Conservation (phyloP, 2,797 vertebrate genomes). For the Strix occidentalis region DNA sequence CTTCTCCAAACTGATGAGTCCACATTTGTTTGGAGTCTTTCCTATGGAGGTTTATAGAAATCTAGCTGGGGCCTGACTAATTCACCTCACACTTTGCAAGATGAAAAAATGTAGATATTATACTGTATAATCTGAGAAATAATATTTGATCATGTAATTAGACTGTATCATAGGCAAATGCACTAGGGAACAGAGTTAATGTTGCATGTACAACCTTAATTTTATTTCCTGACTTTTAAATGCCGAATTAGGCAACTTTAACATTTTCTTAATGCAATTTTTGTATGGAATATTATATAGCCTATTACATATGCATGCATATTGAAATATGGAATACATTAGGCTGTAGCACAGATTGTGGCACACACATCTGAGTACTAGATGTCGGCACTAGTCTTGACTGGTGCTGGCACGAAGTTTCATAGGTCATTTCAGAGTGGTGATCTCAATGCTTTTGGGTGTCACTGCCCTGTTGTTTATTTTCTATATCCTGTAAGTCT, state of each 20-base stretch:
- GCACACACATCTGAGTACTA: not conserved
- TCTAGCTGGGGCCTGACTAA: not conserved
- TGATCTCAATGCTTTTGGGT: not conserved
- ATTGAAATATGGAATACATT: slow-evolving; percentile 66
- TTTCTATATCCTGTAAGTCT: not conserved
- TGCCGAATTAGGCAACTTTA: slow-evolving; percentile 66
- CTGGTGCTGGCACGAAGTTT: not conserved
- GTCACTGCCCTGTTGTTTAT: not conserved
- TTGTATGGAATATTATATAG: slow-evolving; percentile 63
- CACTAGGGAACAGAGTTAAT: slow-evolving; percentile 67
- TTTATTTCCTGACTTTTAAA: slow-evolving; percentile 73
- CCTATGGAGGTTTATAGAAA: not conserved
- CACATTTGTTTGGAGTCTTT: not conserved
- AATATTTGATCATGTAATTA: slow-evolving; percentile 73
- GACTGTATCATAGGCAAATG: slow-evolving; percentile 63
- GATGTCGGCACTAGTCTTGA: not conserved
- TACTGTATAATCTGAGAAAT: slow-evolving; percentile 66
- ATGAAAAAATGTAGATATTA: slow-evolving; percentile 42
- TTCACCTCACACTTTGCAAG: slow-evolving; percentile 17
- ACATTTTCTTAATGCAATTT: slow-evolving; percentile 69
- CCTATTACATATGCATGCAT: slow-evolving; percentile 62
- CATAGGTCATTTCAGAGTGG: not conserved
- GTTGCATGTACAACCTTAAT: slow-evolving; percentile 69
- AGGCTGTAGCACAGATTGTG: not conserved
- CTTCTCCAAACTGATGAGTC: not conserved